Evolutionary conservation across 2,113 vertebrate species (phyloP), one percentile per base, ranked within the genome.

Genomic region (Sorex fumeus): DNA sequence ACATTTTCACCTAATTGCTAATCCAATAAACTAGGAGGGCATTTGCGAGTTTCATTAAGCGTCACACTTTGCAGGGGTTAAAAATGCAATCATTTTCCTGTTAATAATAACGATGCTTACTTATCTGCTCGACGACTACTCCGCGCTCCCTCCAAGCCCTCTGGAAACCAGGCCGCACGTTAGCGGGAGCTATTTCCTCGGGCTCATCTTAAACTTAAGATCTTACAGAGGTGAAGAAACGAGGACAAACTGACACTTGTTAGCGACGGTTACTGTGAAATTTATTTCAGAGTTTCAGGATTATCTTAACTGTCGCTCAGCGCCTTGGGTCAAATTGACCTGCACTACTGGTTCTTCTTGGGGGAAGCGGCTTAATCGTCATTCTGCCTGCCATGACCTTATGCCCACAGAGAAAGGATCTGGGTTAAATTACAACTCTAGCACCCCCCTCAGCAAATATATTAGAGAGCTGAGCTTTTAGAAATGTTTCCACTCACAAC

Each of bases 11-110:
- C 96, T 97, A 97, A 97, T 97, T 96, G 97, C 97, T 94, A 96
- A 95, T 84, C 95, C 97, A 98, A 97, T 34, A 96, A 96, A 91
- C 84, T 78, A 34, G 91, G 93, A 97, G 97, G 93, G 96, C 97
- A 97, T 98, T 98, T 97, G 94, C 96, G 91, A 90, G 94, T 97
- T 97, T 97, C 97, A 98, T 98, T 97, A 97, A 96, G 95, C 93
- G 94, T 97, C 96, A 94, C 75, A 78, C 90, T 96, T 97, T 97
- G 95, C 60, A 96, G 91, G 97, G 93, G 95, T 96, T 97, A 96
- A 97, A 97, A 96, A 96, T 94, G 95, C 88, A 43, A 95, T 94
- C 97, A 64, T 95, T 97, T 97, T 95, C 97, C 95, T 95, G 28
- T 78, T 84, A 96, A 90, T 93, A 95, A 96, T 94, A 95, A 97